Conservation (phyloP, 2,113 vertebrate genomes). For the Macaca mulatta region DNA sequence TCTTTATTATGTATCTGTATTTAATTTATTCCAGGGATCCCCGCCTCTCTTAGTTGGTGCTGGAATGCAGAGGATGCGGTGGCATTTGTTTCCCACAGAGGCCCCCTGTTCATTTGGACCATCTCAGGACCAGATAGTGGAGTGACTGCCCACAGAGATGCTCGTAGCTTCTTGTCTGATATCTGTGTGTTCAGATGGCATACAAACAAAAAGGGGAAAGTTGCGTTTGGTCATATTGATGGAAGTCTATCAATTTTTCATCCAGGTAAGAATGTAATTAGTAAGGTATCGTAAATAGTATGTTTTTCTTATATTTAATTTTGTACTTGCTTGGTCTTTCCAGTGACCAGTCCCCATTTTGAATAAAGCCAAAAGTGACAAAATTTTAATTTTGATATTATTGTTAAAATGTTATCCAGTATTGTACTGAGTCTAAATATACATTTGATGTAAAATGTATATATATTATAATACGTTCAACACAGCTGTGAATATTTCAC, state of each 20-base stretch:
- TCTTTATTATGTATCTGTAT: not conserved
- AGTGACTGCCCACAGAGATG: slow-evolving; percentile 93
- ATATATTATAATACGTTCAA: not conserved
- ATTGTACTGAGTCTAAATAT: not conserved
- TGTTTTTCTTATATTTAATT: not conserved
- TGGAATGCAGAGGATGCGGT: slow-evolving; percentile 90
- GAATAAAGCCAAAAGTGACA: not conserved
- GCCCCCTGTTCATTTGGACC: slow-evolving; percentile 95
- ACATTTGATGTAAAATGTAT: not conserved
- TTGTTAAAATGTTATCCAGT: not conserved
- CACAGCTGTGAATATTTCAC: not conserved
- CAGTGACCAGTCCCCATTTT: too few species aligned
- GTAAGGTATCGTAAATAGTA: not conserved
- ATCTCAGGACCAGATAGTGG: slow-evolving; percentile 89
- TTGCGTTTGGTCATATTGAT: slow-evolving; percentile 96
- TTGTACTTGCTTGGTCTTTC: not conserved
- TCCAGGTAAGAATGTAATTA: slow-evolving; percentile 86
- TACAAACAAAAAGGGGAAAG: slow-evolving; percentile 92
- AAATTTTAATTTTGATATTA: not conserved
- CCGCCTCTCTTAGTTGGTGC: slow-evolving; percentile 95
- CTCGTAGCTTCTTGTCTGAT: slow-evolving; percentile 96
- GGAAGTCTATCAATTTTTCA: slow-evolving; percentile 97
- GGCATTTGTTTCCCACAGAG: slow-evolving; percentile 94
- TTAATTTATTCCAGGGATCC: slow-evolving; percentile 86
- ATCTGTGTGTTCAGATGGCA: slow-evolving; percentile 97